These are phyloP conservation scores for Lethenteron reissneri DNA, from an alignment of 2,113 vertebrate species.

Conservation along the genomic window DNA sequence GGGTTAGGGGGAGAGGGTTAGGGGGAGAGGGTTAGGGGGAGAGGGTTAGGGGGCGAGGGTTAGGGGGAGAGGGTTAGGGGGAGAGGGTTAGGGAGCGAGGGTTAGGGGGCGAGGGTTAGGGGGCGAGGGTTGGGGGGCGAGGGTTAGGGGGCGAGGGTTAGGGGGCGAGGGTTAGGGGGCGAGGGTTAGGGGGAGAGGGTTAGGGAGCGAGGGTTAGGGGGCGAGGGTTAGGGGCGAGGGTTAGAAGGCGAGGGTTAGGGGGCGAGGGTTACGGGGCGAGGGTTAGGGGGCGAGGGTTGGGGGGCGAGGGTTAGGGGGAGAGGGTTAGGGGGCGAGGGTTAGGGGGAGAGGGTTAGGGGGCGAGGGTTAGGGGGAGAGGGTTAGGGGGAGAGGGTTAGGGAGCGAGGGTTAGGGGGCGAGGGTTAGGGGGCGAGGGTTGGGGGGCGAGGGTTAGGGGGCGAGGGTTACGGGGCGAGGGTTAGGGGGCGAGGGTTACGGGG, in stretches of 20 bases:
- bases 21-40: background rate
- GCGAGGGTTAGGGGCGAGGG: background rate
- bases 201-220: background rate
- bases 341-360: background rate
- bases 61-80: background rate
- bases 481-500: background rate
- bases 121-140: background rate
- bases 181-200: too few relatives aligned
- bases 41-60: background rate
- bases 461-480: background rate
- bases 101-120: background rate
- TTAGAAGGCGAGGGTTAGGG: background rate
- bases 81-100: background rate
- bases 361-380: background rate
- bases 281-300: background rate
- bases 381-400: background rate
- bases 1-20: background rate
- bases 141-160: background rate
- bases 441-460: background rate
- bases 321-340: background rate
- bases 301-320: background rate
- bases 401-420: background rate
- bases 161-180: background rate
- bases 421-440: background rate
- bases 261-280: background rate